These are phyloP conservation scores for Noctua comes DNA, from an alignment of 2,888 invertebrate species.

Conservation along the genomic window DNA sequence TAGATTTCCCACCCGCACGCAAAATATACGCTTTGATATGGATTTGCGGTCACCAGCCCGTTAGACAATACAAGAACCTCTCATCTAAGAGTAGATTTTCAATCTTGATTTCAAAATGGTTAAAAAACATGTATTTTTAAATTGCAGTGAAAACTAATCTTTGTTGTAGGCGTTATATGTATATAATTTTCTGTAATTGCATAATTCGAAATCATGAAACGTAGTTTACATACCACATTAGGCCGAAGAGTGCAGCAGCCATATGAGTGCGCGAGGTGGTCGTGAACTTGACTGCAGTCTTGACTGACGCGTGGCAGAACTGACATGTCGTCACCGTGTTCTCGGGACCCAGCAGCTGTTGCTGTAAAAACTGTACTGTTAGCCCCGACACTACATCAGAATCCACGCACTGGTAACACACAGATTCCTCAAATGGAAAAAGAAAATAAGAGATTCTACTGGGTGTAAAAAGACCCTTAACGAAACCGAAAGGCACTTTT, in stretches of 20 bases:
- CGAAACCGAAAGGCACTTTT: background rate
- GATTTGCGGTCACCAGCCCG: too few relatives aligned
- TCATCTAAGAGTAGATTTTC: background rate
- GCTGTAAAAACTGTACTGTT: slow-evolving; percentile 47
- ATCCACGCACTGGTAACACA: background rate
- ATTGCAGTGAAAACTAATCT: too few relatives aligned
- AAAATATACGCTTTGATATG: too few relatives aligned
- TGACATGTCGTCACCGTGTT: slow-evolving; percentile 78
- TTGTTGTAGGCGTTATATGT: too few relatives aligned
- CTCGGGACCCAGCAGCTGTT: slow-evolving; percentile 75
- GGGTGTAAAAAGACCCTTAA: background rate
- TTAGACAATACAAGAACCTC: background rate
- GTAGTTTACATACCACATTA: slow-evolving; percentile 52
- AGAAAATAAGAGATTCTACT: background rate
- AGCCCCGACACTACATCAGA: background rate
- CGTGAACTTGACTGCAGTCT: slow-evolving; percentile 79
- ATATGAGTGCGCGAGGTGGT: slow-evolving; percentile 79
- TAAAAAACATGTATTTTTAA: too few relatives aligned
- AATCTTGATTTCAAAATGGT: background rate
- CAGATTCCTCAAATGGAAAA: background rate
- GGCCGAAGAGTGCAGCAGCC: slow-evolving; percentile 72
- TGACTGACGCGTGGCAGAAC: slow-evolving; percentile 78
- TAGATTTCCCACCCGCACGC: too few relatives aligned
- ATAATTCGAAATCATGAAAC: background rate
- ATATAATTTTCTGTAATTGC: too few relatives aligned